These are phyloP conservation scores for Tillus elongatus DNA, from an alignment of 2,888 invertebrate genomes.

Conservation along the genomic window DNA sequence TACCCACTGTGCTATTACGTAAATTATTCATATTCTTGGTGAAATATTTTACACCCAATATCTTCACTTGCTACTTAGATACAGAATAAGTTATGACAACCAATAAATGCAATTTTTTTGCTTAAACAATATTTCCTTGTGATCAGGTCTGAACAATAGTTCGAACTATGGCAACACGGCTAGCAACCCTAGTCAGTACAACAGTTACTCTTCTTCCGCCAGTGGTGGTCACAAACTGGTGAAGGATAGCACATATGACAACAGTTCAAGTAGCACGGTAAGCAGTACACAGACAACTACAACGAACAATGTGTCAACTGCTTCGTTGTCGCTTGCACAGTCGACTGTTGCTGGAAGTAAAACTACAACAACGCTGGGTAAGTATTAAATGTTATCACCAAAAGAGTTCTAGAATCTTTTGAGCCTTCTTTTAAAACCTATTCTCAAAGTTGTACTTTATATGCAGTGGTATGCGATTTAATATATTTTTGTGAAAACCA, in stretches of 20 bases:
- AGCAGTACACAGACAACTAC: constrained; percentile 33
- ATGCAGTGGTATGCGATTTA: no score
- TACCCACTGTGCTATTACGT: no score
- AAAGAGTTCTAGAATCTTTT: no score
- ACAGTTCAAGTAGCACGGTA: constrained; percentile 28
- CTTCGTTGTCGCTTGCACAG: constrained; percentile 28
- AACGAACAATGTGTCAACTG: constrained; percentile 30
- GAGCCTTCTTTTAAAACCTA: no score
- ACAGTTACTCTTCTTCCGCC: constrained; percentile 34
- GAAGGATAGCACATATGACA: constrained; percentile 33
- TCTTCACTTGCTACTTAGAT: no score
- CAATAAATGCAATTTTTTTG: neutral
- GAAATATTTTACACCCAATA: no score
- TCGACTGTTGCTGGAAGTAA: constrained; percentile 36
- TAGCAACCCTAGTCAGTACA: constrained; percentile 35
- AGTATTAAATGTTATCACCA: no score
- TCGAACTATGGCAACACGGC: constrained; percentile 33
- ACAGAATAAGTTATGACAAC: no score
- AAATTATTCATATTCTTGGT: no score
- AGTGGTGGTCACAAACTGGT: constrained; percentile 36
- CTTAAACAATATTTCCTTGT: neutral
- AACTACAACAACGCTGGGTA: constrained; percentile 41
- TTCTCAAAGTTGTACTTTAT: neutral
- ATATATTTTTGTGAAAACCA: no score
- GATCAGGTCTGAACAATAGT: constrained; percentile 33